Evolutionary conservation across 1,140 invertebrate species (phyloP).

Genomic region (Rhyacophila brunnea): DNA sequence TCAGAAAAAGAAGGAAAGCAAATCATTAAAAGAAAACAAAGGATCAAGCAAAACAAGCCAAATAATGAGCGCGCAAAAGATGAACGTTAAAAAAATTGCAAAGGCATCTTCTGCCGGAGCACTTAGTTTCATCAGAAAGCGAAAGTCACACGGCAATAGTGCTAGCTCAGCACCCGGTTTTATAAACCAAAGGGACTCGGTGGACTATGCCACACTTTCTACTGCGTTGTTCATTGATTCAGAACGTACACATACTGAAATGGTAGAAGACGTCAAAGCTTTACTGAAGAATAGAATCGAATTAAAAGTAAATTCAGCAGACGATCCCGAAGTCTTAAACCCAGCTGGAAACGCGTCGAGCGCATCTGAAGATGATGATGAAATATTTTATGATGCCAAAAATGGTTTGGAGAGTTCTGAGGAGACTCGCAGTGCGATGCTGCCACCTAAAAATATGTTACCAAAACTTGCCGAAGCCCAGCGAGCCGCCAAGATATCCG

Average conservation of each 20-base stretch:
- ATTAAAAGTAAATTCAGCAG: slow-evolving; percentile 16
- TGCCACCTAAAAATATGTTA: background rate
- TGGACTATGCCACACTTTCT: slow-evolving; percentile 43
- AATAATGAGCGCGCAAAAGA: slow-evolving; percentile 46
- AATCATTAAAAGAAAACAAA: slow-evolving; percentile 43
- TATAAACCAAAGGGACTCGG: slow-evolving; percentile 6
- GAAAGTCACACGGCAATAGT: background rate
- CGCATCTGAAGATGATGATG: slow-evolving; percentile 22
- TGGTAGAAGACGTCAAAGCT: slow-evolving; percentile 9
- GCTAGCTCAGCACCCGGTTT: background rate
- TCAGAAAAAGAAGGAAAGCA: slow-evolving; percentile 43
- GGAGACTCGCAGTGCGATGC: background rate
- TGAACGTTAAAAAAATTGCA: slow-evolving; percentile 28
- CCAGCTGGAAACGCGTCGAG: slow-evolving; percentile 17
- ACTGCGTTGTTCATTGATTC: slow-evolving; percentile 48
- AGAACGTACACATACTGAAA: slow-evolving; percentile 42
- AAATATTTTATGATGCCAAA: slow-evolving; percentile 29
- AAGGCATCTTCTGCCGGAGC: slow-evolving; percentile 46
- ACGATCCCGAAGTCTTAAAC: slow-evolving; percentile 39
- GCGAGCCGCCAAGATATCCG: background rate
- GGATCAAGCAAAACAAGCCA: slow-evolving; percentile 42
- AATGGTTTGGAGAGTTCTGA: background rate
- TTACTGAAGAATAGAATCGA: background rate
- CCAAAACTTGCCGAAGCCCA: background rate
- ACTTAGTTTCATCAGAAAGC: slow-evolving; percentile 46